Evolutionary conservation across 1,140 invertebrate species (phyloP).

Genomic region (Pemphigus obesinymphae): DNA sequence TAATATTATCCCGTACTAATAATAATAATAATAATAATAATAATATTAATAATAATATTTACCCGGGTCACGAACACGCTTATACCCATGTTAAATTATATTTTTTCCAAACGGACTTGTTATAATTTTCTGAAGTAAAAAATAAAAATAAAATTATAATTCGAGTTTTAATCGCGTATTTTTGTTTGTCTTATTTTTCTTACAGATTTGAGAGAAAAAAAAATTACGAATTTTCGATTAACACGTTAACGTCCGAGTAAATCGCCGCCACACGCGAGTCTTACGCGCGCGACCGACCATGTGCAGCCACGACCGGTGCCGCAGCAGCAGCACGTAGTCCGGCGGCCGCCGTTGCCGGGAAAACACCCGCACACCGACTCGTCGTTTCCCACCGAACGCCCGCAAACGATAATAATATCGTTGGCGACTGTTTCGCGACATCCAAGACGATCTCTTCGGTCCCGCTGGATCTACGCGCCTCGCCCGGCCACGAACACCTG

Average conservation of each 20-base stretch:
- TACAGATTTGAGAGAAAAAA: neutral
- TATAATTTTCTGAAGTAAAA: too few species aligned
- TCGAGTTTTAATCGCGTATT: neutral
- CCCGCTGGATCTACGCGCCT: constrained; percentile 48
- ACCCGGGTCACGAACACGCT: too few species aligned
- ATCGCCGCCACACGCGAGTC: neutral
- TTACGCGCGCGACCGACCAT: neutral
- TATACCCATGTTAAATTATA: too few species aligned
- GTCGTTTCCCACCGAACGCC: neutral
- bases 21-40: too few species aligned
- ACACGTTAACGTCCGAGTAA: neutral
- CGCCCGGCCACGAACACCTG: constrained; percentile 44
- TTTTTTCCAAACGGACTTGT: too few species aligned
- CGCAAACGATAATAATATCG: neutral
- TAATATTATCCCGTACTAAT: too few species aligned
- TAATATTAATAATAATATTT: too few species aligned
- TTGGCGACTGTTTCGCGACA: neutral
- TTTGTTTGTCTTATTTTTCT: neutral
- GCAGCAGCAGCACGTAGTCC: neutral
- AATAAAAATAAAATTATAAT: too few species aligned
- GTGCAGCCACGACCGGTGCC: neutral
- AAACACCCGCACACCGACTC: too few species aligned
- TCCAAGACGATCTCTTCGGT: constrained; percentile 47
- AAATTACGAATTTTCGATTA: neutral
- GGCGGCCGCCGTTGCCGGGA: too few species aligned